These are phyloP conservation scores for Muntiacus muntjak DNA, from an alignment of 2,113 vertebrate species.

Conservation along the genomic window DNA sequence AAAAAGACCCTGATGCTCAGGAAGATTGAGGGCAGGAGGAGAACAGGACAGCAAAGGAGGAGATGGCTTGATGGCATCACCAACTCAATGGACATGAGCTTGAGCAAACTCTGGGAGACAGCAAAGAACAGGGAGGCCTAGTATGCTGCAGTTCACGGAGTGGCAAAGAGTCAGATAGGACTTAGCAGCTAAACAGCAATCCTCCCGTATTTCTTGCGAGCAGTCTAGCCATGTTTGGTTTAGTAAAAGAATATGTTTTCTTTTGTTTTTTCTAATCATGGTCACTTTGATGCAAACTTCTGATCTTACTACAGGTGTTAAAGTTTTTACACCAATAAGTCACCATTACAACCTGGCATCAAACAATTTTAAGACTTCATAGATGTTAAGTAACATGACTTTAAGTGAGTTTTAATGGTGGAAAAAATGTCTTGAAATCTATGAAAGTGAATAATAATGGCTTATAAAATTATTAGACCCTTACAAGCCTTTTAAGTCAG, in stretches of 20 bases:
- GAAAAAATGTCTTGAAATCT: background rate
- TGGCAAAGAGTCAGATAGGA: background rate
- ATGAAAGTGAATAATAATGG: background rate
- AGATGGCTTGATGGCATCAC: background rate
- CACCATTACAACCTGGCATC: background rate
- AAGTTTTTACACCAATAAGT: background rate
- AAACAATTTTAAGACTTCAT: background rate
- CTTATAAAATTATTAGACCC: background rate
- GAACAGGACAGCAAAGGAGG: background rate
- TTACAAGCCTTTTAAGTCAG: background rate
- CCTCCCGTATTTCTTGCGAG: background rate
- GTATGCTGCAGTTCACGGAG: background rate
- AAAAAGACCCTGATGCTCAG: background rate
- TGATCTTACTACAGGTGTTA: background rate
- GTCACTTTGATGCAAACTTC: background rate
- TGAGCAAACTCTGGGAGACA: background rate
- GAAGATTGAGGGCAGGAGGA: background rate
- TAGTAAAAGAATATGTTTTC: background rate
- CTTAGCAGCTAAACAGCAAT: background rate
- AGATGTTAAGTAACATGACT: background rate
- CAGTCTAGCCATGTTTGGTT: background rate
- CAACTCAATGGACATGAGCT: background rate
- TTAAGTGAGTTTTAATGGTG: background rate
- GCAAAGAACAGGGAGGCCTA: background rate
- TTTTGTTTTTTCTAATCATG: background rate